Evolutionary conservation across 1,140 invertebrate species (phyloP).

Genomic region (Drosophila tsacasi): DNA sequence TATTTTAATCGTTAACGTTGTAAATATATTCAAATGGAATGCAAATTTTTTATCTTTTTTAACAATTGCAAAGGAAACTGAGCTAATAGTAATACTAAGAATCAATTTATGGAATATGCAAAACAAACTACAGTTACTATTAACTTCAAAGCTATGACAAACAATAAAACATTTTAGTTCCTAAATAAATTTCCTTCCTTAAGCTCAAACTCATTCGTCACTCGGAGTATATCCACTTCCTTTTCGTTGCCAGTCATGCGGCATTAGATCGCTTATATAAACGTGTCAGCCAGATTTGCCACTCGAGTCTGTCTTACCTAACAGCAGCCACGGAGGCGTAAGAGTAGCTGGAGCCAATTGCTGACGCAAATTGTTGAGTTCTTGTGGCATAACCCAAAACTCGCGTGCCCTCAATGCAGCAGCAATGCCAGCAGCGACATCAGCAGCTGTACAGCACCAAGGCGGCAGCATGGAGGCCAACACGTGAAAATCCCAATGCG

Average conservation of each 20-base stretch:
- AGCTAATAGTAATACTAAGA: no score
- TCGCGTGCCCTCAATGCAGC: constrained; percentile 51
- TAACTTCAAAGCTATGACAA: background rate
- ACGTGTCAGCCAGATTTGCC: constrained; percentile 22
- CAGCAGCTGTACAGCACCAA: constrained; percentile 24
- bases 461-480: constrained; percentile 44
- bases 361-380: constrained; percentile 77
- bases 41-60: no score
- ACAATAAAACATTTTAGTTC: background rate
- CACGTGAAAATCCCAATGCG: constrained; percentile 57
- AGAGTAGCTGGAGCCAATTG: constrained; percentile 41
- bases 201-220: background rate
- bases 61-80: no score
- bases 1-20: no score
- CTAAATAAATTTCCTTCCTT: background rate
- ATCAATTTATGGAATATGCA: no score
- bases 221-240: background rate
- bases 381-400: constrained; percentile 65
- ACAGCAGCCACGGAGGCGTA: constrained; percentile 13
- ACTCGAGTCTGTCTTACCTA: constrained; percentile 41
- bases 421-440: constrained; percentile 11
- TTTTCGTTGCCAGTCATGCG: constrained; percentile 24
- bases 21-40: no score
- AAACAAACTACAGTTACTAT: no score
- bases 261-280: constrained; percentile 53